These are phyloP conservation scores for Papilio xuthus DNA, from an alignment of 1,140 invertebrate genomes.

Conservation along the genomic window DNA sequence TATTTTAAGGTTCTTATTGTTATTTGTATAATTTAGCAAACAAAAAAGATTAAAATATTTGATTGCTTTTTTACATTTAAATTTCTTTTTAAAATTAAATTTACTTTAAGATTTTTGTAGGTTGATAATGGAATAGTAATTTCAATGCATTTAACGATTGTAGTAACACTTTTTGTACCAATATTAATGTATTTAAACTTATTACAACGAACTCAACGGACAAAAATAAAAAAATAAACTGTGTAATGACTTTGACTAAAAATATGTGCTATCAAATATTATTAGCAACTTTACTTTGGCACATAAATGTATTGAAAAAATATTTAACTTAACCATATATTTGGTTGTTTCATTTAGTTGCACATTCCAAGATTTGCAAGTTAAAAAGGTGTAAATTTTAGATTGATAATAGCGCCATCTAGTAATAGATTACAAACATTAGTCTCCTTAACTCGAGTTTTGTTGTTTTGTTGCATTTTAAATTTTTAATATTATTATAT, in stretches of 20 bases:
- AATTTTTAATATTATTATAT: neutral
- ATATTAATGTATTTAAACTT: neutral
- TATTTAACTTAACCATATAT: constrained; percentile 11
- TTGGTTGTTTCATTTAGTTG: neutral
- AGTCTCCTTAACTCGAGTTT: neutral
- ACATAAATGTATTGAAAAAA: constrained; percentile 49
- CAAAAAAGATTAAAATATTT: neutral
- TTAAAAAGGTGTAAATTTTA: too few relatives aligned
- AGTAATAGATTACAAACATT: neutral
- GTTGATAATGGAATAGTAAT: too few relatives aligned
- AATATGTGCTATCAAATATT: neutral
- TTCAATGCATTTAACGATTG: neutral
- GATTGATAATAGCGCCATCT: constrained; percentile 5
- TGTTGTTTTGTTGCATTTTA: neutral
- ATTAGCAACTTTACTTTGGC: constrained; percentile 63
- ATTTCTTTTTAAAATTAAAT: too few relatives aligned
- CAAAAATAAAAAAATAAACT: neutral
- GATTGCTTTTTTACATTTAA: too few relatives aligned
- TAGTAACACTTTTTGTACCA: neutral
- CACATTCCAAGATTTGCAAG: too few relatives aligned
- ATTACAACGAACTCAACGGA: neutral
- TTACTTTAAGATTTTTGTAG: too few relatives aligned
- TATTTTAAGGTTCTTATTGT: neutral
- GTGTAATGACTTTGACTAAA: neutral
- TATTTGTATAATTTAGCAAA: neutral